A percentile compares a stretch with the other conserved stretches of the same genome.
phyloP scores from a whole-genome alignment of 2,113 vertebrate genomes.

The Charadrius vociferus region DNA sequence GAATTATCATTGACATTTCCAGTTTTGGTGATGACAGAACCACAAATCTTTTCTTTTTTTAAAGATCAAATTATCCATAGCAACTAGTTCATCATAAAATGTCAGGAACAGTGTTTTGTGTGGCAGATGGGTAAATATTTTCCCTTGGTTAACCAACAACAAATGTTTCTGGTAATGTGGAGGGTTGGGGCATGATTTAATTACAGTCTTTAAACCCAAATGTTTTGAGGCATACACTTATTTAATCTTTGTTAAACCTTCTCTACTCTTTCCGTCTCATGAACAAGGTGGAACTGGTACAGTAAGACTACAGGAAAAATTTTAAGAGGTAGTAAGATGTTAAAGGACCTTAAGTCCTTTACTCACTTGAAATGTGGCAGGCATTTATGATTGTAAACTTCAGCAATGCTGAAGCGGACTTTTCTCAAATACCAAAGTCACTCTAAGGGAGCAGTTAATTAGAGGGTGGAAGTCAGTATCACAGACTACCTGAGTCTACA shows the following conservation, averaged over 20 bases:
- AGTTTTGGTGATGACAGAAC: not conserved
- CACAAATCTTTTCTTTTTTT: not conserved
- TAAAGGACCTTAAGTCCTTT: not conserved
- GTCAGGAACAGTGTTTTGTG: not conserved
- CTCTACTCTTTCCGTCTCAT: not conserved
- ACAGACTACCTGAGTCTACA: not conserved
- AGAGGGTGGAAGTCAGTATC: not conserved
- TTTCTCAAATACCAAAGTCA: not conserved
- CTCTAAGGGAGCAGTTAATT: not conserved
- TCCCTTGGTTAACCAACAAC: not conserved
- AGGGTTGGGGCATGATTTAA: not conserved
- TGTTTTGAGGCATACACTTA: not conserved
- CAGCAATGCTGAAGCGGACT: not conserved
- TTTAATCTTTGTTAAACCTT: not conserved
- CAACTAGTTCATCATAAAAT: not conserved
- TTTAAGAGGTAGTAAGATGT: not conserved
- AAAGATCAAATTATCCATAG: slow-evolving; percentile 9
- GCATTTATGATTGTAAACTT: not conserved
- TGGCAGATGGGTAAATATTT: slow-evolving; percentile 1
- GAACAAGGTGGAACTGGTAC: not conserved
- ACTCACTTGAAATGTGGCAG: not conserved
- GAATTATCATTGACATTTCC: not conserved
- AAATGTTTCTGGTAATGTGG: not conserved
- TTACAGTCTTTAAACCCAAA: not conserved
- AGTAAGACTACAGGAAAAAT: not conserved